A percentile compares a stretch with the other conserved stretches of the same genome.
These are phyloP conservation scores for Toxonevra muliebris DNA, from an alignment of 2,888 invertebrate species.

Conservation along the genomic window DNA sequence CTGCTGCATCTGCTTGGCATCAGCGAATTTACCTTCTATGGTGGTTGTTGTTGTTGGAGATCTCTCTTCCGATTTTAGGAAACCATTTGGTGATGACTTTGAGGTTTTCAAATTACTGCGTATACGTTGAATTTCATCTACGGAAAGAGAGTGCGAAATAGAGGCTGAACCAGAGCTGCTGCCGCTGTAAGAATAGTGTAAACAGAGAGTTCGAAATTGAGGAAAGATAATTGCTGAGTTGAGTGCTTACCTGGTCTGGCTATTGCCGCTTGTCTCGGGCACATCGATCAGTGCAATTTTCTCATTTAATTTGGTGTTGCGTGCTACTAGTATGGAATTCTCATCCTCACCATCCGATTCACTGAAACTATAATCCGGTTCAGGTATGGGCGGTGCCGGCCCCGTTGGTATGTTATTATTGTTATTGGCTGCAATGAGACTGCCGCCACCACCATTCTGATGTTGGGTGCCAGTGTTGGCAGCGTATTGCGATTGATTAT, in stretches of 20 bases:
- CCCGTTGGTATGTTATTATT: conserved; percentile 47
- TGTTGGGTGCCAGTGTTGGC: conserved; percentile 50
- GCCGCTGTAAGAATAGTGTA: conserved; percentile 67
- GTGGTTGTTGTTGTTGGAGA: neutral
- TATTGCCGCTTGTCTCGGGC: conserved; percentile 78
- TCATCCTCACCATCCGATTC: conserved; percentile 82
- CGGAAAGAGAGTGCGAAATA: conserved; percentile 85
- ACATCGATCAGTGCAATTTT: conserved; percentile 66
- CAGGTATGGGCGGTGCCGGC: conserved; percentile 82
- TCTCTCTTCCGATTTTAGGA: conserved; percentile 67
- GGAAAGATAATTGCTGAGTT: neutral
- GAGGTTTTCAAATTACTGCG: conserved; percentile 85
- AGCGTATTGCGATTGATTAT: conserved; percentile 48
- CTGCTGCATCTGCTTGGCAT: neutral
- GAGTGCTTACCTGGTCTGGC: conserved; percentile 72
- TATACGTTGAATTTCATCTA: conserved; percentile 89
- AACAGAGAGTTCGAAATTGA: neutral
- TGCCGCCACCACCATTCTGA: conserved; percentile 60
- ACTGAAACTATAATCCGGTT: conserved; percentile 90
- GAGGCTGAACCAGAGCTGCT: conserved; percentile 78
- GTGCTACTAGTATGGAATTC: conserved; percentile 64
- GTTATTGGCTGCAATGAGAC: conserved; percentile 38
- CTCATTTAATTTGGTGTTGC: conserved; percentile 68
- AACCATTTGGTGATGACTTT: conserved; percentile 87
- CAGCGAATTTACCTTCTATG: conserved; percentile 20